phyloP scores from a whole-genome alignment of 2,888 invertebrate species.

The Agonopterix alstromeriana region DNA sequence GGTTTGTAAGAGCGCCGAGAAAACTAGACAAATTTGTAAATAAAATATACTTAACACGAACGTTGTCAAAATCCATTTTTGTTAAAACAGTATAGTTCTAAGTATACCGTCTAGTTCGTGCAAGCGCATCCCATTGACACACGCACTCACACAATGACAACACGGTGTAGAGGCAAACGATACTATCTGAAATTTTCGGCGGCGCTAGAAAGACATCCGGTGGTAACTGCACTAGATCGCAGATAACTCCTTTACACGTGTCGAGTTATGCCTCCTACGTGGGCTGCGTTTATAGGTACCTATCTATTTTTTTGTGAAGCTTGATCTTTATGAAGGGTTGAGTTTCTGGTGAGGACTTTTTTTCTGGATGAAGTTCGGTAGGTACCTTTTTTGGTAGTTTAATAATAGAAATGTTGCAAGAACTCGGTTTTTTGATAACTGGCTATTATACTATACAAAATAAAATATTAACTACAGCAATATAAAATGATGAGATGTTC shows the following conservation, averaged over 20 bases:
- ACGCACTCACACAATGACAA: conserved; percentile 1
- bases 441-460: neutral
- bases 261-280: conserved; percentile 55
- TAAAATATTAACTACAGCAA: neutral
- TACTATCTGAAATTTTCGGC: conserved; percentile 43
- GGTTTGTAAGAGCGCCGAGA: no score
- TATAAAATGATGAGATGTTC: conserved; percentile 19
- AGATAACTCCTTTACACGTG: conserved; percentile 59
- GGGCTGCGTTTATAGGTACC: conserved; percentile 31
- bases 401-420: neutral
- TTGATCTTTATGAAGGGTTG: conserved; percentile 18
- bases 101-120: neutral
- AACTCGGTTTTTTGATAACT: neutral
- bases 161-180: conserved; percentile 16
- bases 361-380: neutral
- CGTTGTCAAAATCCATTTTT: no score
- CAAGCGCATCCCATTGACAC: conserved; percentile 5
- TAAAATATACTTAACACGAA: no score
- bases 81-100: no score
- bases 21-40: no score
- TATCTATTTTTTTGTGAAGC: conserved; percentile 14
- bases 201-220: conserved; percentile 64
- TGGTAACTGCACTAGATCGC: conserved; percentile 46
- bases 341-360: conserved; percentile 8
- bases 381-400: no score